A percentile compares a stretch with the other conserved stretches of the same genome.
These are phyloP conservation scores for Trichoplusia ni DNA, from an alignment of 1,140 invertebrate genomes.

Conservation along the genomic window DNA sequence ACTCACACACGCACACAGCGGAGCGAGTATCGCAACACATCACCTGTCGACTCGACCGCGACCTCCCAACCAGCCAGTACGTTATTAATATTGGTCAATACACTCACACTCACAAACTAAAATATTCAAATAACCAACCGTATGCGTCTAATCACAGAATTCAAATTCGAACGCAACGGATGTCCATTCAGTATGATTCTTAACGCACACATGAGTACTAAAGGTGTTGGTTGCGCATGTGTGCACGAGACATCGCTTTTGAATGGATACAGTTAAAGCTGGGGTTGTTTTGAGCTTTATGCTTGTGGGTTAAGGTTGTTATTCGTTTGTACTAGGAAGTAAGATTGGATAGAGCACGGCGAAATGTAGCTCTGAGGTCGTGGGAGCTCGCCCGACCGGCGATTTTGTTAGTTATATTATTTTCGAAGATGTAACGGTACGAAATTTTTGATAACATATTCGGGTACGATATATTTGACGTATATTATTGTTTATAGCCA, in stretches of 20 bases:
- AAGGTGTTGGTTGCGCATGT: conserved; percentile 65
- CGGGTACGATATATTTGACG: conserved; percentile 37
- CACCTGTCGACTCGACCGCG: conserved; percentile 65
- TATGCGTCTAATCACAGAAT: conserved; percentile 39
- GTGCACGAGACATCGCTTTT: conserved; percentile 65
- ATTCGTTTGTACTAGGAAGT: conserved; percentile 68
- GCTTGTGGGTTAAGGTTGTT: conserved; percentile 33
- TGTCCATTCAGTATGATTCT: conserved; percentile 49
- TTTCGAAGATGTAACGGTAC: conserved; percentile 70
- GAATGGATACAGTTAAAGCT: conserved; percentile 59
- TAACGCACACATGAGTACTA: conserved; percentile 50
- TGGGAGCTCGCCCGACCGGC: conserved; percentile 64
- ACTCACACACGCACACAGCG: conserved; percentile 53
- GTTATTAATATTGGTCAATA: conserved; percentile 74
- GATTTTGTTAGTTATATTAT: conserved; percentile 71
- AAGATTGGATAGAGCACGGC: conserved; percentile 74
- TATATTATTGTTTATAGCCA: conserved; percentile 30
- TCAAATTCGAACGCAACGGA: conserved; percentile 41
- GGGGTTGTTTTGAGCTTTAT: conserved; percentile 45
- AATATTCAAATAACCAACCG: conserved; percentile 38
- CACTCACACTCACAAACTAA: conserved; percentile 46
- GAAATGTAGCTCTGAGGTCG: conserved; percentile 73
- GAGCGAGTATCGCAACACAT: conserved; percentile 57
- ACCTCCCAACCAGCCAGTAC: conserved; percentile 60
- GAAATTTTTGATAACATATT: conserved; percentile 66